Conservation (phyloP, 2,113 vertebrate genomes). For the Corvus moneduloides region DNA sequence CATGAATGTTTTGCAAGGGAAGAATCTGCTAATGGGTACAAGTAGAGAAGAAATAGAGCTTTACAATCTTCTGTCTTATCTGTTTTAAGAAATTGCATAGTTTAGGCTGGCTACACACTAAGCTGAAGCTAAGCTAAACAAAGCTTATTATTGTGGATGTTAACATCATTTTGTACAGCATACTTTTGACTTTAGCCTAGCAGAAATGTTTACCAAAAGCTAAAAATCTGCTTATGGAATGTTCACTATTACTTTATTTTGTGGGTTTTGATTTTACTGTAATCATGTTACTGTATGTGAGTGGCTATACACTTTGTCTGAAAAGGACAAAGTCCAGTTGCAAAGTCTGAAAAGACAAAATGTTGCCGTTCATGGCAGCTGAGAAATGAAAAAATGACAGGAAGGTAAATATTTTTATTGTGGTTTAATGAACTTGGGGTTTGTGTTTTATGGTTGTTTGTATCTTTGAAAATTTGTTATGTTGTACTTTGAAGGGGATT, state of each 20-base stretch:
- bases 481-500: neutral
- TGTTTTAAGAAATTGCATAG: constrained; percentile 7
- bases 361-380: neutral
- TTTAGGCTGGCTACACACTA: constrained; percentile 41
- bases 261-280: constrained; percentile 30
- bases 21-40: neutral
- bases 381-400: neutral
- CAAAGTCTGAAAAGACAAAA: neutral
- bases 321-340: neutral
- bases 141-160: neutral
- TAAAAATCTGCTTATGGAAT: constrained; percentile 44
- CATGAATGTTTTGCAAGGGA: constrained; percentile 1
- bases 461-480: neutral
- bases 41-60: neutral
- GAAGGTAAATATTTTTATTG: neutral
- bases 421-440: neutral
- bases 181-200: constrained; percentile 52
- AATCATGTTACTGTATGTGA: neutral
- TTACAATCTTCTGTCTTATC: neutral
- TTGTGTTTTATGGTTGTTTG: neutral
- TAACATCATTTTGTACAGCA: constrained; percentile 19
- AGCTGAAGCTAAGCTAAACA: neutral
- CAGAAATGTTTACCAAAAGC: constrained; percentile 46
- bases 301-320: neutral
- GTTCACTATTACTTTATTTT: constrained; percentile 16